Evolutionary conservation across 2,113 vertebrate genomes (phyloP), one percentile per base, ranked within the genome.

Genomic region (Eidolon helvum): DNA sequence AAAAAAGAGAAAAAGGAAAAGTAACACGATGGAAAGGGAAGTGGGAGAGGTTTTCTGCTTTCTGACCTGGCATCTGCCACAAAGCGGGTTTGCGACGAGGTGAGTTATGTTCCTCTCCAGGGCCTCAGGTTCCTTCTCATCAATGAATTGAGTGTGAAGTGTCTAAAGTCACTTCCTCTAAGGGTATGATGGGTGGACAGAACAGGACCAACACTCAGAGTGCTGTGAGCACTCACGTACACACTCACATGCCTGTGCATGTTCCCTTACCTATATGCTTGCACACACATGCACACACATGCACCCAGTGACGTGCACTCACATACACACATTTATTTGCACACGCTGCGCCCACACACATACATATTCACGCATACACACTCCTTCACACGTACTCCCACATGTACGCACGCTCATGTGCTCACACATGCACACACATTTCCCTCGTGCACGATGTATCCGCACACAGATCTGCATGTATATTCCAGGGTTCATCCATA

Each of bases 1-100:
- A 63, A 66, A 50, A 40, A 11, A 30, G 28, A 61, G 16, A 22
- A 33, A 22, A 33, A 63, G 63, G 19, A 33, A n/a, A 75, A 35
- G 11, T 4, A 26, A 14, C 0, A 3, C 0, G 0, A 12, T 53
- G 82, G 45, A 19, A 55, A 38, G 24, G n/a, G 28, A 55, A 61
- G 33, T 14, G 11, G 8, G 26, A 28, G 35, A 57, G 53, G 40
- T 18, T 9, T 18, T 61, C 14, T 28, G 22, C 35, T 9, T 57
- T 86, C 61, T 16, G 19, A 43, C 18, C 40, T 35, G 35, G 19
- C 43, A 1, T 57, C 61, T 77, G 74, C 30, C 9, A 15, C 33
- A 53, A 4, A 38, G 30, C 38, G 4, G 26, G 55, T 72, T 11
- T 86, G 78, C 11, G 74, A 69, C 2, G 1, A 68, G 24, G 30